Conservation (phyloP, 2,888 invertebrate genomes). For the Caenorhabditis panamensis region DNA sequence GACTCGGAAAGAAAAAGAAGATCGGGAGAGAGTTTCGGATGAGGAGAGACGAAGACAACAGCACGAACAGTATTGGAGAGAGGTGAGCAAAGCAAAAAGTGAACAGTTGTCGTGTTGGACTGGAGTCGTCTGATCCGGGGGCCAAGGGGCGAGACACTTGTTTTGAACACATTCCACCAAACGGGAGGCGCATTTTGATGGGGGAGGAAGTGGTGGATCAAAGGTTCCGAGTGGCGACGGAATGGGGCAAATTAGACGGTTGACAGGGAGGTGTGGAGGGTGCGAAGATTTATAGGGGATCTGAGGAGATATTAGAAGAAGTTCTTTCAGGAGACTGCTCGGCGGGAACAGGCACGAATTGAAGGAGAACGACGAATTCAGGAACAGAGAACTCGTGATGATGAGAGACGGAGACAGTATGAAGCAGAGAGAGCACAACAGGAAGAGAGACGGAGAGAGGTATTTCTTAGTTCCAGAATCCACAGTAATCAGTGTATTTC, state of each 20-base stretch:
- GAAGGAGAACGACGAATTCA: slow-evolving; percentile 47
- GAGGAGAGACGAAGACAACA: slow-evolving; percentile 59
- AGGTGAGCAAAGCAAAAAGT: slow-evolving; percentile 30
- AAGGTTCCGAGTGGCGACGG: slow-evolving; percentile 11
- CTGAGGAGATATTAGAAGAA: no score
- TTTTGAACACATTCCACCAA: slow-evolving; percentile 50
- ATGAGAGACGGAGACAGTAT: slow-evolving; percentile 52
- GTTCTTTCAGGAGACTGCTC: slow-evolving; percentile 47
- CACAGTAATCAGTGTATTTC: background rate
- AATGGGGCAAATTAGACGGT: slow-evolving; percentile 29
- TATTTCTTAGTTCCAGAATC: background rate
- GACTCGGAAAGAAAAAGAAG: slow-evolving; percentile 49
- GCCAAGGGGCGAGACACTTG: slow-evolving; percentile 18
- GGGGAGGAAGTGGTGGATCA: slow-evolving; percentile 13
- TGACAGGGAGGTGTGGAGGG: background rate
- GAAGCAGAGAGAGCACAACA: slow-evolving; percentile 45
- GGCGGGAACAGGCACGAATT: slow-evolving; percentile 47
- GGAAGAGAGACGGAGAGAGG: slow-evolving; percentile 51
- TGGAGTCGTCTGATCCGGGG: no score
- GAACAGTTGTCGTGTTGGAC: slow-evolving; percentile 8
- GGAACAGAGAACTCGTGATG: slow-evolving; percentile 53
- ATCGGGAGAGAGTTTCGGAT: slow-evolving; percentile 42
- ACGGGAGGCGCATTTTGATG: slow-evolving; percentile 35
- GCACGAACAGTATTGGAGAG: slow-evolving; percentile 59
- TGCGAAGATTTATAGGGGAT: background rate